Evolutionary conservation across 2,113 vertebrate genomes (phyloP).

Genomic region (Pedetes capensis): DNA sequence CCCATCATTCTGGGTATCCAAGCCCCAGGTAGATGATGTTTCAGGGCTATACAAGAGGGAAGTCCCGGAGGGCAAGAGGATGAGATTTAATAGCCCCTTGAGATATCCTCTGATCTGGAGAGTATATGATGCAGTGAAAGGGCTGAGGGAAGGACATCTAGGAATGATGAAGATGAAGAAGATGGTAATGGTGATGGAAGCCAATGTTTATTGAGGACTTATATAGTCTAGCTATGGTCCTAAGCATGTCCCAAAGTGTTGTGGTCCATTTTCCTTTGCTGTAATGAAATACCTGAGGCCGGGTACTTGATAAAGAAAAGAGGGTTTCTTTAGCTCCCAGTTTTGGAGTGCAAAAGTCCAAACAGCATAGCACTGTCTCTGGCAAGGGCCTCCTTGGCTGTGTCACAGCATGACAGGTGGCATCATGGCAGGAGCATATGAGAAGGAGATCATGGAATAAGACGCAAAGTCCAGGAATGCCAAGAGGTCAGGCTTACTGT

Average conservation of each 20-base stretch:
- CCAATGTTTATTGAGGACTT: neutral
- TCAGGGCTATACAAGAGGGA: neutral
- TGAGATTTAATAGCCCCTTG: neutral
- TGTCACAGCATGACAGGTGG: neutral
- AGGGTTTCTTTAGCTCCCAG: neutral
- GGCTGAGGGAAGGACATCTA: fast-evolving
- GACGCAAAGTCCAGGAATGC: neutral
- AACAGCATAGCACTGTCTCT: neutral
- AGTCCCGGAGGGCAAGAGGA: neutral
- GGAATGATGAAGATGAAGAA: neutral
- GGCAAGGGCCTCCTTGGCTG: neutral
- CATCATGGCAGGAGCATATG: fast-evolving
- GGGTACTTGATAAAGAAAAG: neutral
- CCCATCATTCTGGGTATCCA: neutral
- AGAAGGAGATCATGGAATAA: neutral
- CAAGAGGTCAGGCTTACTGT: neutral
- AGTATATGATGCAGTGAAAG: neutral
- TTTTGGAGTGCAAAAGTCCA: neutral
- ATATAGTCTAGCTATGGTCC: fast-evolving
- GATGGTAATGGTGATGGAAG: neutral
- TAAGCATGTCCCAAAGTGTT: neutral
- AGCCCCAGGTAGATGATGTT: neutral
- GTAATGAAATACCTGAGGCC: neutral
- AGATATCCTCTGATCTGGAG: neutral
- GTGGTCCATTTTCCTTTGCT: neutral